Evolutionary conservation across 2,113 vertebrate genomes (phyloP), one percentile per base, ranked within the genome.

Genomic region (Peromyscus californicus): DNA sequence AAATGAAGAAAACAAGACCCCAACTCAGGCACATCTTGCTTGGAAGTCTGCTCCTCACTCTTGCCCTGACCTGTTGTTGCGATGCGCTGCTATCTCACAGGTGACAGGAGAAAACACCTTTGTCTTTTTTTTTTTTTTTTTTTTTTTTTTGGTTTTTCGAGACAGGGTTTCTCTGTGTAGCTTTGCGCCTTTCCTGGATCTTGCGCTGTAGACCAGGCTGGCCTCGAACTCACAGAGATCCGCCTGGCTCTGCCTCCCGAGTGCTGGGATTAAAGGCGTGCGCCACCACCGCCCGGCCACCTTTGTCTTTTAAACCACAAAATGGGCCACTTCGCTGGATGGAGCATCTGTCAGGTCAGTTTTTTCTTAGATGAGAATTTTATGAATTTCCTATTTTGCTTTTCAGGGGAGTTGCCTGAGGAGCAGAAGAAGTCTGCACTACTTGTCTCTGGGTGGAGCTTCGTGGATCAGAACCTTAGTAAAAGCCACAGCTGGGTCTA

Each of bases 311-410:
- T 89, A 94, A 96, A 83, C 29, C 51, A 79, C 57, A 85, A 36
- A 94, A 90, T 24, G 51, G 95, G 36, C 36, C 67, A 48, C 86
- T 89, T 96, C n/a, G 33, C 54, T 93, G 59, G 31, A 48, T 67
- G 36, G 15, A 89, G 65, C 10, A 10, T n/a, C 85, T 86, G 57
- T 51, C 33, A 74, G 80, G 70, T 10, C 69, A 59, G 74, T 96
- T 92, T 91, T 93, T 89, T 92, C 78, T 97, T 93, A 85, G 89
- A 63, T 79, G 88, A 33, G 48, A 94, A 74, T 82, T 96, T 78
- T 86, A 82, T 31, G 16, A 78, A n/a, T 95, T 93, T 96, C 31
- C 76, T 82, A 76, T 80, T 90, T 92, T 91, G 69, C 42, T 93
- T 48, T 48, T 69, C 79, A 24, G 92, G 57, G 48, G n/a, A 93